A percentile compares a stretch with the other conserved stretches of the same genome.
phyloP scores from a whole-genome alignment of 2,797 vertebrate genomes.

The Buphagus erythrorhynchus region DNA sequence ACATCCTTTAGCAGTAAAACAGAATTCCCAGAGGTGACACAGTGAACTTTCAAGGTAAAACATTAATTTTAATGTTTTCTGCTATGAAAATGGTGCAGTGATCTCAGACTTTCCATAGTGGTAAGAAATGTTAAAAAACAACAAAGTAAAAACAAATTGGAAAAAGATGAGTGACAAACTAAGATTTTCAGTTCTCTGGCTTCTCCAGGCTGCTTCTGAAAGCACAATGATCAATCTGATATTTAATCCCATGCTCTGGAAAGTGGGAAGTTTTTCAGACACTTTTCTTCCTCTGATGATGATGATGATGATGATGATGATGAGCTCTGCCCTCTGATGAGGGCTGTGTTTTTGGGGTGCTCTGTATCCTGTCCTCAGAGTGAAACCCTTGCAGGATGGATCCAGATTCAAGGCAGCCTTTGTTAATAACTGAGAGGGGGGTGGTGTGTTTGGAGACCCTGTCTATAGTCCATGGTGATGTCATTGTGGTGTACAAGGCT shows the following conservation, averaged over 20 bases:
- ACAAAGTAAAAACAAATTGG: neutral
- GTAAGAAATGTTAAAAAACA: neutral
- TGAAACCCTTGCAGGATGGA: neutral
- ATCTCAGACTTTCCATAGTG: neutral
- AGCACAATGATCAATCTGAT: neutral
- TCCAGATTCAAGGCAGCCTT: neutral
- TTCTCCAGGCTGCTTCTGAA: neutral
- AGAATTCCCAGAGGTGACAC: neutral
- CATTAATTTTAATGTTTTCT: neutral
- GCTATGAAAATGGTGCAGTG: neutral
- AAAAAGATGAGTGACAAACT: neutral
- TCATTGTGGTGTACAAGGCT: rapidly evolving
- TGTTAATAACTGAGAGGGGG: neutral
- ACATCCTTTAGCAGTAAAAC: neutral
- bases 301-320: neutral
- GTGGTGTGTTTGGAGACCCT: neutral
- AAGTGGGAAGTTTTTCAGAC: neutral
- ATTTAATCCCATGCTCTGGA: neutral
- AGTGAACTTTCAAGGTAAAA: neutral
- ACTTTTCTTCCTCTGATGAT: neutral
- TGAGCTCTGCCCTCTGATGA: neutral
- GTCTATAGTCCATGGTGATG: neutral
- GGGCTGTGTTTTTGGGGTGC: neutral
- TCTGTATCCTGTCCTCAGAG: neutral
- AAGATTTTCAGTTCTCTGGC: neutral